phyloP scores from a whole-genome alignment of 2,888 invertebrate genomes.

The Drosophila flavopinicola region DNA sequence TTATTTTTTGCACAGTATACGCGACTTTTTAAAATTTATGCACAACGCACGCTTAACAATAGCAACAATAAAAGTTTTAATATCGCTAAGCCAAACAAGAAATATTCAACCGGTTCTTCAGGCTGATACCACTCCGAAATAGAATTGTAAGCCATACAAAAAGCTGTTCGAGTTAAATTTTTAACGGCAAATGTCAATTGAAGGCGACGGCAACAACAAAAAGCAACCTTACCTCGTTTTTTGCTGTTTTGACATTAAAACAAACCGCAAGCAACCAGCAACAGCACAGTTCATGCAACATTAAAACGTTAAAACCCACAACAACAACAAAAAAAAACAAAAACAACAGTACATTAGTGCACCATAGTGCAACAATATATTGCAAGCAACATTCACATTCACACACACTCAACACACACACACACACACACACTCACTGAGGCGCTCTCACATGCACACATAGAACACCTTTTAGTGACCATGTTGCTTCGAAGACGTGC shows the following conservation, averaged over 20 bases:
- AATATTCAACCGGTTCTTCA: constrained; percentile 63
- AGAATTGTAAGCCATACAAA: constrained; percentile 61
- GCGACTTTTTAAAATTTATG: constrained; percentile 57
- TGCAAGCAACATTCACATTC: constrained; percentile 57
- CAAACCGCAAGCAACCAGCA: constrained; percentile 41
- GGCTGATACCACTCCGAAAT: constrained; percentile 31
- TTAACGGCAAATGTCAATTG: constrained; percentile 62
- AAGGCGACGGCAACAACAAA: constrained; percentile 25
- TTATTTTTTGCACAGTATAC: constrained; percentile 26
- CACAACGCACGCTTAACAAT: constrained; percentile 43
- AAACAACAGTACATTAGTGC: constrained; percentile 37
- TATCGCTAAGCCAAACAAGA: constrained; percentile 39
- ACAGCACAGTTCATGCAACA: constrained; percentile 66
- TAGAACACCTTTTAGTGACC: constrained; percentile 63
- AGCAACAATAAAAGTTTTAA: constrained; percentile 48
- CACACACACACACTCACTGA: too few relatives aligned
- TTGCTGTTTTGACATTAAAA: constrained; percentile 60
- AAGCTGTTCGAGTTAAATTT: constrained; percentile 30
- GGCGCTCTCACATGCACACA: constrained; percentile 19
- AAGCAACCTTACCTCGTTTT: constrained; percentile 50
- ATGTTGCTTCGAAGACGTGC: constrained; percentile 73
- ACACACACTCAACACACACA: too few relatives aligned
- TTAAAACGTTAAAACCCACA: constrained; percentile 62
- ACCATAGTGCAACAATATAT: too few relatives aligned
- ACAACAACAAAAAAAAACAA: constrained; percentile 43